Conservation (phyloP, 2,888 invertebrate species). For the Phengaris arion region DNA sequence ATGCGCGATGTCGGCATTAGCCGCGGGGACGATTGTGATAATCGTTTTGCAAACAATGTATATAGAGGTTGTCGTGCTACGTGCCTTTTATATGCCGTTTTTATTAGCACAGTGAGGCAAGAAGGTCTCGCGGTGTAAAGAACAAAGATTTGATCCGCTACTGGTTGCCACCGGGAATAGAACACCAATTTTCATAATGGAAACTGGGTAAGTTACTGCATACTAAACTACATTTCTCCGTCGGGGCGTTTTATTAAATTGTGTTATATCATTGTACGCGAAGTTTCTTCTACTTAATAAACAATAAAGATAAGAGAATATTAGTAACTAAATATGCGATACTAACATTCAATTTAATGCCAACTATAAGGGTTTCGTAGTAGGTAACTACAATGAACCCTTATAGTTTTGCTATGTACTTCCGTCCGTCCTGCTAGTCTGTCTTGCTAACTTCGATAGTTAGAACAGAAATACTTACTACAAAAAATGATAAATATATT, state of each 20-base stretch:
- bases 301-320: background rate
- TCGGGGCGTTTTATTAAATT: background rate
- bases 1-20: constrained; percentile 74
- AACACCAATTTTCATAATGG: constrained; percentile 54
- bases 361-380: background rate
- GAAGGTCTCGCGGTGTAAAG: constrained; percentile 54
- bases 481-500: too few relatives aligned
- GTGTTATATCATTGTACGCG: background rate
- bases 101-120: constrained; percentile 63
- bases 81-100: constrained; percentile 57
- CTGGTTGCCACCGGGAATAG: constrained; percentile 43
- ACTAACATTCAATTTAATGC: background rate
- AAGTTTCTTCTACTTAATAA: background rate
- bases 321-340: background rate
- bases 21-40: constrained; percentile 67
- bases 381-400: too few relatives aligned
- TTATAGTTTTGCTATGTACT: too few relatives aligned
- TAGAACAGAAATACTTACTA: background rate
- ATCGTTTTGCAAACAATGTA: constrained; percentile 71
- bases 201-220: constrained; percentile 55
- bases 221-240: background rate
- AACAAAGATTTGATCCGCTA: constrained; percentile 57
- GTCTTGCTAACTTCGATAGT: too few relatives aligned
- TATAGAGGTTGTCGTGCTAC: constrained; percentile 58
- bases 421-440: too few relatives aligned